These are phyloP conservation scores for Hippasteria phrygiana DNA, from an alignment of 53 echinoderm and acorn worm species.

Conservation along the genomic window DNA sequence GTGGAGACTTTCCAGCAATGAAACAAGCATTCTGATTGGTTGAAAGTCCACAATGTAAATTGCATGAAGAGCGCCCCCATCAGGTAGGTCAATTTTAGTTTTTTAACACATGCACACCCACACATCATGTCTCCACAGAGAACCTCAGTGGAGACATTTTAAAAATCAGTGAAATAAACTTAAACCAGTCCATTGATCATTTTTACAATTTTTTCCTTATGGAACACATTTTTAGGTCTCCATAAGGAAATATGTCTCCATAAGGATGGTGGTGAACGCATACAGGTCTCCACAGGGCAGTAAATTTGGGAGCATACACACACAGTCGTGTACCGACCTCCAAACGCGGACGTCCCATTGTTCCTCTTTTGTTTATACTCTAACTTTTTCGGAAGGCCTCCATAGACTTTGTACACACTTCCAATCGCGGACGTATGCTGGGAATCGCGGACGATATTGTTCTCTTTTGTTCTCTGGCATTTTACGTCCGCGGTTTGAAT, in stretches of 20 bases:
- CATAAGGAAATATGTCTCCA: slow-evolving; percentile 2
- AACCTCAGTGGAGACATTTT: neutral
- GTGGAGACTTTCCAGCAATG: slow-evolving; percentile 9
- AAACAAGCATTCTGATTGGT: slow-evolving; percentile 25
- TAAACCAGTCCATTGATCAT: neutral
- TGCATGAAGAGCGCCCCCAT: slow-evolving; percentile 15
- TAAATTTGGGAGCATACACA: neutral
- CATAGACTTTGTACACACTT: too few species aligned
- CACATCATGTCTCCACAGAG: slow-evolving; percentile 9
- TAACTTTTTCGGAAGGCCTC: too few species aligned
- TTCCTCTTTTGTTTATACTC: too few species aligned
- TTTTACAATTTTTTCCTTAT: slow-evolving; percentile 1
- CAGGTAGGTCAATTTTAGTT: neutral
- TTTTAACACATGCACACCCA: neutral
- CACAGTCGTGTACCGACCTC: too few species aligned
- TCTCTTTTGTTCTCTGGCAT: too few species aligned
- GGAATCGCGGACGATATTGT: too few species aligned
- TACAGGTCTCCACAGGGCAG: slow-evolving; percentile 4
- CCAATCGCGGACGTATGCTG: too few species aligned
- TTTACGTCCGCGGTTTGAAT: too few species aligned
- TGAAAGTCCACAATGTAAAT: neutral
- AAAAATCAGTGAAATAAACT: neutral
- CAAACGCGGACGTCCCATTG: too few species aligned
- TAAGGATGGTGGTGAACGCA: slow-evolving; percentile 2
- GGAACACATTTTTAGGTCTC: slow-evolving; percentile 3